Base-by-base conservation (phyloP, 2,888 invertebrate species). In the Adineta ricciae region DNA sequence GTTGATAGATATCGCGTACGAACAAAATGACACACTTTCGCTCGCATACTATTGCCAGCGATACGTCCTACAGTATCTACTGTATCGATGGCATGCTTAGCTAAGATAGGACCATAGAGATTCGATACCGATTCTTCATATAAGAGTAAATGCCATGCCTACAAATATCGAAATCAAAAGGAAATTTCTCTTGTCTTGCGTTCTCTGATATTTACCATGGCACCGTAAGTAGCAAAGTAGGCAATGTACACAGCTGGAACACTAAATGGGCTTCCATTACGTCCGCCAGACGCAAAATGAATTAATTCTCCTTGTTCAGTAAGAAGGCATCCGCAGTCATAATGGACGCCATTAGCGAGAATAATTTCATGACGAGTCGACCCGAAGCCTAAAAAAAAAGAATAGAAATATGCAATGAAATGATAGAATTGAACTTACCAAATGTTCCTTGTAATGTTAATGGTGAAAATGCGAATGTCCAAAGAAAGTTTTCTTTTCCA, bases 381-480 rank as follows among this genome's bases (percentile, higher is more conserved):
- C 24, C 41, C 78, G 11, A 78, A 78, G 24, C 78, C 78, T 78
- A 78, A 24, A 4, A 7, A 21, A 24, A 38, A 38, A 73, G 21
- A 41, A 41, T 78, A 7, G 8, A 64, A 27, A 64, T 2, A n/a
- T n/a, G n/a, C n/a, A n/a, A n/a, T n/a, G n/a, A 78, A 78, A n/a
- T 21, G 24, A 21, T 3, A 27, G 36, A 3, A 38, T 36, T 21
- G 4, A 21, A 19, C 11, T 38, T 38, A 73, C 73, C 73, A 24
- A 21, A 73, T 38, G 73, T 73, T 0, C 19, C 4, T 73, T 73
- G 36, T 21, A 73, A 21, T 73, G 16, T 19, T 19, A 73, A 73
- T 73, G 73, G 73, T 73, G 36, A 16, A 73, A 73, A 73, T 73
- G 19, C 73, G 38, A 73, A 73, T 38, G 73, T 38, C 73, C 73